phyloP scores from a whole-genome alignment of 2,113 vertebrate genomes.

The Rallus limicola region DNA sequence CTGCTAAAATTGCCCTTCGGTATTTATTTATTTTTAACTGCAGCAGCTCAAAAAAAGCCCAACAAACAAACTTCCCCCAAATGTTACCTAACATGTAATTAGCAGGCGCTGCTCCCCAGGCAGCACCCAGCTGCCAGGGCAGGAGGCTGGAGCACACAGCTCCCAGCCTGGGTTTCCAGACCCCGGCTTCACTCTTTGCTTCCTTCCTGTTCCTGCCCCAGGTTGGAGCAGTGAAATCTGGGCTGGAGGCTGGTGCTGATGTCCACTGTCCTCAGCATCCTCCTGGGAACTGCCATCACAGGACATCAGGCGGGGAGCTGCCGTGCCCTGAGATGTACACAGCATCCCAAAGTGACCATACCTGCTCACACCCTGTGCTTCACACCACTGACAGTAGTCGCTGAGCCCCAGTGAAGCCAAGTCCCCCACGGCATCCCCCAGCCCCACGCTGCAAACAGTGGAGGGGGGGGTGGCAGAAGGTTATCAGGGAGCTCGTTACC shows the following conservation, averaged over 20 bases:
- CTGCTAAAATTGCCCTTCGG: constrained; percentile 70
- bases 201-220: neutral
- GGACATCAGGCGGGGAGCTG: neutral
- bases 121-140: neutral
- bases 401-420: neutral
- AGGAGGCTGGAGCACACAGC: neutral
- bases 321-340: accelerated
- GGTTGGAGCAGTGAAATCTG: neutral
- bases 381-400: too few species aligned
- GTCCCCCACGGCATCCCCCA: neutral
- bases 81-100: neutral
- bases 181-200: accelerated
- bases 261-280: neutral
- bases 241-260: accelerated
- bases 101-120: neutral
- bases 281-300: accelerated
- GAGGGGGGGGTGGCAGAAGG: neutral
- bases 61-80: neutral
- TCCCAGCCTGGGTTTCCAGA: neutral
- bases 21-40: constrained; percentile 60
- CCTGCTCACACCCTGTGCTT: neutral
- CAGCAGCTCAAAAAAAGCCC: neutral
- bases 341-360: accelerated
- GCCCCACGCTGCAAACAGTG: neutral
- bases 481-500: neutral